A percentile compares a stretch with the other conserved stretches of the same genome.
Evolutionary conservation across 2,888 invertebrate genomes (phyloP).

Genomic region (Eupeodes luniger): DNA sequence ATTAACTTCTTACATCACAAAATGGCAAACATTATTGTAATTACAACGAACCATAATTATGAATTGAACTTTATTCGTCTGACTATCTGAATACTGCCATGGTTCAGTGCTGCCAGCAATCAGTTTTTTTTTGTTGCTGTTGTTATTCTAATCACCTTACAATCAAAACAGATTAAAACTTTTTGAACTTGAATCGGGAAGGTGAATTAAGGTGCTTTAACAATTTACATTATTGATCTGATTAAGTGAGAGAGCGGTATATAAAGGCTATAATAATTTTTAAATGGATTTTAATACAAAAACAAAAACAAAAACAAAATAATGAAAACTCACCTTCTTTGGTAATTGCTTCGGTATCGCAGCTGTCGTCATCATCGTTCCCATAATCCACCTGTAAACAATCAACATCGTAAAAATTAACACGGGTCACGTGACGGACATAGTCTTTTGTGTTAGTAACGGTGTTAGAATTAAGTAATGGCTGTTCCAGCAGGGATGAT

Average conservation of each 20-base stretch:
- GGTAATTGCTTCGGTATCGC: constrained; percentile 92
- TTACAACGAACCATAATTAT: constrained; percentile 70
- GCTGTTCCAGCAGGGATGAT: constrained; percentile 66
- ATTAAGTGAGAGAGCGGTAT: constrained; percentile 29
- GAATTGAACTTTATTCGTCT: constrained; percentile 69
- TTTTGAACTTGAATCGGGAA: constrained; percentile 18
- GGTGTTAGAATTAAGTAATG: constrained; percentile 76
- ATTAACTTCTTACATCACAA: constrained; percentile 75
- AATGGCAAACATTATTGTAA: constrained; percentile 72
- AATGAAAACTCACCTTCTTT: constrained; percentile 90
- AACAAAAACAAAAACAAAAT: constrained; percentile 16
- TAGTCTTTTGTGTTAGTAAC: constrained; percentile 81
- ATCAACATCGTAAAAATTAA: constrained; percentile 85
- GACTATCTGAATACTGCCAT: constrained; percentile 21
- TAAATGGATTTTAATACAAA: constrained; percentile 49
- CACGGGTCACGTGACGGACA: constrained; percentile 84
- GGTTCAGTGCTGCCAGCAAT: constrained; percentile 52
- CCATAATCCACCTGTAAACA: constrained; percentile 85
- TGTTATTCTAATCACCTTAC: constrained; percentile 39
- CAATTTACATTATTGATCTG: constrained; percentile 31
- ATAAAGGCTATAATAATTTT: constrained; percentile 15
- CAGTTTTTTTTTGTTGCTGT: constrained; percentile 25
- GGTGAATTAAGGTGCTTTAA: constrained; percentile 10
- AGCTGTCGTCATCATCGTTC: constrained; percentile 87
- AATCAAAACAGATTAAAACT: constrained; percentile 41